Evolutionary conservation across 2,888 invertebrate species (phyloP), one percentile per base, ranked within the genome.

Genomic region (Melieria omissa): DNA sequence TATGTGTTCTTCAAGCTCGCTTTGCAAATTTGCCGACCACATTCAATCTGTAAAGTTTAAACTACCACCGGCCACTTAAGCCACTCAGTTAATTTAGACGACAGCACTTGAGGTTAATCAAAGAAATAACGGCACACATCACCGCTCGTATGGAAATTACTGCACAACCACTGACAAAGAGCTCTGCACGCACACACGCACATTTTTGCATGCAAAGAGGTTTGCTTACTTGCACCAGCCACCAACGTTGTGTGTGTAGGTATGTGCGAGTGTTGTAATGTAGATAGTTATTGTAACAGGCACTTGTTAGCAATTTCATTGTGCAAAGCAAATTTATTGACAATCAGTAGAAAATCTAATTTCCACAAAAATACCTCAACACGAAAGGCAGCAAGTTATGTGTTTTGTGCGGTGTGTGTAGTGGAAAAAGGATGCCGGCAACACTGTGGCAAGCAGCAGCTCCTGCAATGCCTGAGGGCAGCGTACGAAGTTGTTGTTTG

Each of bases 261-360:
- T 49, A 8, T 63, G 63, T 9, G 10, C 16, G 45, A 44, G 45
- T 61, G 12, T 42, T 2, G 9, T 42, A 54, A 54, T 49, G 44
- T 42, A 7, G 8, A 29, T 58, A 47, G 45, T 57, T 66, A 47
- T 47, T 8, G 16, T 52, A 52, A 29, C 29, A 29, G 29, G 29
- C 54, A 54, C 65, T 65, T 52, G 54, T 52, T 65, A 49, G 52
- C 47, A 42, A 65, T 10, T 65, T 54, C 45, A 14, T 44, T 55
- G 54, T 45, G 55, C 65, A 65, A 65, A 65, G 55, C 65, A 65
- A 65, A 65, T 65, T 65, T 65, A 65, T 65, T 65, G 65, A 65
- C 65, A 65, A 65, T 65, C 65, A 65, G 45, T 54, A 44, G 65
- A 65, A 65, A 65, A 65, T 65, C 65, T 52, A 65, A 65, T 65